Evolutionary conservation across 2,797 vertebrate genomes (phyloP).

Genomic region (Manis crassicaudata): DNA sequence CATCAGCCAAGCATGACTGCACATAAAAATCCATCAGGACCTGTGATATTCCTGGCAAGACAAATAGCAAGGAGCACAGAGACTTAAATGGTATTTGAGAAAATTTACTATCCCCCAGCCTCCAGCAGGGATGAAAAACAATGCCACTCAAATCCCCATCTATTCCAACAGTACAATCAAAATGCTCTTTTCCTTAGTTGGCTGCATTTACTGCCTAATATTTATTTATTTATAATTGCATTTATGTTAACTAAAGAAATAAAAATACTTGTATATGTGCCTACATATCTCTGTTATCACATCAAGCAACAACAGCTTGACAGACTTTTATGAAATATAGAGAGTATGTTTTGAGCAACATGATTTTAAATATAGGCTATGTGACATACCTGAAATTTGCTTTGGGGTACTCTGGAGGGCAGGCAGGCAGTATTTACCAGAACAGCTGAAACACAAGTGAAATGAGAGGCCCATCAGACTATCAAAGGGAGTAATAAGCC

Average conservation of each 20-base stretch:
- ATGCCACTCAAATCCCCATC: constrained; percentile 75
- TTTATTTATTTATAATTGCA: constrained; percentile 59
- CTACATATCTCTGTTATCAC: not conserved
- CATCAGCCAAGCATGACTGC: constrained; percentile 79
- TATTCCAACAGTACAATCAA: constrained; percentile 65
- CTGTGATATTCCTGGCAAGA: constrained; percentile 78
- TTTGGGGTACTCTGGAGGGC: not conserved
- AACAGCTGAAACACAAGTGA: constrained; percentile 36
- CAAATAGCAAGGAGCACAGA: constrained; percentile 77
- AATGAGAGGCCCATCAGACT: constrained; percentile 62
- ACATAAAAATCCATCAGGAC: constrained; percentile 84
- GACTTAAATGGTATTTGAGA: constrained; percentile 80
- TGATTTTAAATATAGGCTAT: constrained; percentile 37
- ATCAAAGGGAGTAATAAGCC: constrained; percentile 47
- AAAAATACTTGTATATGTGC: constrained; percentile 38
- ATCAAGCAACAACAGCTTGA: constrained; percentile 44
- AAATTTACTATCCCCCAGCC: constrained; percentile 78
- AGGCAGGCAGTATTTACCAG: constrained; percentile 45
- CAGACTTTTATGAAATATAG: constrained; percentile 28
- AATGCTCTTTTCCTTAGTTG: constrained; percentile 52
- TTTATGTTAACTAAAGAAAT: constrained; percentile 9
- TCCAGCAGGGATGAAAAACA: constrained; percentile 71
- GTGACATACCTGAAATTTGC: constrained; percentile 35
- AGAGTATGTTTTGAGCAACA: not conserved
- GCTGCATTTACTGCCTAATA: constrained; percentile 44